A percentile compares a stretch with the other conserved stretches of the same genome.
Conservation (phyloP, 2,888 invertebrate species). For the Keiferia lycopersicella region DNA sequence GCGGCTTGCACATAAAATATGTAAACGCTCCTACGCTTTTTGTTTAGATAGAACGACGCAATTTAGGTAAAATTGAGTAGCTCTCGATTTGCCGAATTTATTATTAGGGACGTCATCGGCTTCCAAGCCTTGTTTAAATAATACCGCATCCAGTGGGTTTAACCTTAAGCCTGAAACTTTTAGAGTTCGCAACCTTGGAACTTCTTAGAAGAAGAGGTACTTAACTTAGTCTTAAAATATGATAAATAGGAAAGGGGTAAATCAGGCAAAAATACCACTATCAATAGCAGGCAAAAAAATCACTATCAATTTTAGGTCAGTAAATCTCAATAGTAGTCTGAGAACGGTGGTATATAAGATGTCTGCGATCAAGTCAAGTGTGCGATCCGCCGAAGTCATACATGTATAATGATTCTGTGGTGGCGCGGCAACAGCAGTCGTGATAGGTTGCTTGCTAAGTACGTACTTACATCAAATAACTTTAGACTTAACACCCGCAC, state of each 20-base stretch:
- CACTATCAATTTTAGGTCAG: no score
- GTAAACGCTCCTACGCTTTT: constrained; percentile 40
- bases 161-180: constrained; percentile 1
- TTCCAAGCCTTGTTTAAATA: constrained; percentile 3
- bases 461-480: not conserved
- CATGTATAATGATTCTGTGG: not conserved
- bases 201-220: not conserved
- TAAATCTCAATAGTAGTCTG: no score
- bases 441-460: not conserved
- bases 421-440: not conserved
- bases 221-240: not conserved
- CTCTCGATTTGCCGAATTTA: constrained; percentile 4
- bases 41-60: constrained; percentile 26
- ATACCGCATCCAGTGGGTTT: not conserved
- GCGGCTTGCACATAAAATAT: constrained; percentile 38
- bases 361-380: no score
- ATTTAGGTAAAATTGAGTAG: constrained; percentile 32
- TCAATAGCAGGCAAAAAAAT: no score
- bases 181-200: not conserved
- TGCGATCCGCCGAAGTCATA: no score
- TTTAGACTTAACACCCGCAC: not conserved
- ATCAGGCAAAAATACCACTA: no score
- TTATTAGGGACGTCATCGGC: not conserved
- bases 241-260: no score
- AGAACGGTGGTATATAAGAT: no score